Evolutionary conservation across 2,797 vertebrate species (phyloP).

Genomic region (Sebastes nivosus): DNA sequence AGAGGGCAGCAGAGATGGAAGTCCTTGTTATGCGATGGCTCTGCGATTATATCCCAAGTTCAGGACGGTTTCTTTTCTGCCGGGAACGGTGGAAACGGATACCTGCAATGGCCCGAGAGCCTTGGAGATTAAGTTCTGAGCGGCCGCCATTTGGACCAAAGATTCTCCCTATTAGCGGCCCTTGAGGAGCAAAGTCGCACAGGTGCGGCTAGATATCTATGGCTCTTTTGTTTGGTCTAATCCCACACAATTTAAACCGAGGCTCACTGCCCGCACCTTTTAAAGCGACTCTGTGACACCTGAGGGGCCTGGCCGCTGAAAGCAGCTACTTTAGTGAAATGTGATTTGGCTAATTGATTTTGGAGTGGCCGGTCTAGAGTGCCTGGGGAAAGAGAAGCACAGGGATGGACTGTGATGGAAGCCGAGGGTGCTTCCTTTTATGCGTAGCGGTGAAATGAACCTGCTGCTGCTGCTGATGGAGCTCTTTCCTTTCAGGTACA

Average conservation of each 20-base stretch:
- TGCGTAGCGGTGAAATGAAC: slow-evolving; percentile 37
- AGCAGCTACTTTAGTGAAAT: slow-evolving; percentile 81
- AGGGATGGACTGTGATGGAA: slow-evolving; percentile 44
- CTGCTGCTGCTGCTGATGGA: slow-evolving; percentile 20
- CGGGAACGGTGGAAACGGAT: slow-evolving; percentile 73
- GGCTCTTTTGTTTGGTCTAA: slow-evolving; percentile 83
- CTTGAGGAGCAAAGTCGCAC: slow-evolving; percentile 73
- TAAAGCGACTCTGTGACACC: slow-evolving; percentile 76
- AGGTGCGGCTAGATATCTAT: slow-evolving; percentile 80
- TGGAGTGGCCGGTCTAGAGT: slow-evolving; percentile 78
- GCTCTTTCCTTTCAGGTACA: slow-evolving; percentile 31
- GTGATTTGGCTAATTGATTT: slow-evolving; percentile 87
- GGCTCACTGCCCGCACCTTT: slow-evolving; percentile 63
- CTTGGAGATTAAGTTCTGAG: slow-evolving; percentile 82
- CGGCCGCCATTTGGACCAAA: slow-evolving; percentile 78
- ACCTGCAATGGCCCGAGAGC: slow-evolving; percentile 70
- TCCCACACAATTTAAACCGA: slow-evolving; percentile 74
- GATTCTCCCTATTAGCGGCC: slow-evolving; percentile 67
- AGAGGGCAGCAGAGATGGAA: slow-evolving; percentile 60
- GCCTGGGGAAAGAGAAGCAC: slow-evolving; percentile 38
- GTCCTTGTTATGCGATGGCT: slow-evolving; percentile 66
- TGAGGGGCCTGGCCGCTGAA: slow-evolving; percentile 73
- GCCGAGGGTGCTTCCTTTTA: slow-evolving; percentile 25
- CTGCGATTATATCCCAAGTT: slow-evolving; percentile 59
- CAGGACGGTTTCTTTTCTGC: slow-evolving; percentile 51